Conservation (phyloP, 2,113 vertebrate species). For the Lontra canadensis region DNA sequence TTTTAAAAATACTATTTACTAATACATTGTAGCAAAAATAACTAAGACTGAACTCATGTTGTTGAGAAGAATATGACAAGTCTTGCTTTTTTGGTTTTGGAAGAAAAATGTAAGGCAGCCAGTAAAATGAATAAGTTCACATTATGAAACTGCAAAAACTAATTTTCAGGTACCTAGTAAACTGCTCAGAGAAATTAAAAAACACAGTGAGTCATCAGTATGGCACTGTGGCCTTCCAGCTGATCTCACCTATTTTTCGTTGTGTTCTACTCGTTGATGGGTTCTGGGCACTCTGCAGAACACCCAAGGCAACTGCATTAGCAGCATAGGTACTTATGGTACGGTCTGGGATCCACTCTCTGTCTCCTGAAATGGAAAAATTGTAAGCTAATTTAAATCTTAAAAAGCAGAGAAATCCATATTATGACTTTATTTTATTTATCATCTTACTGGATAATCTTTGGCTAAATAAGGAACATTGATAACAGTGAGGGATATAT, state of each 20-base stretch:
- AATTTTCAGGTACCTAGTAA: neutral
- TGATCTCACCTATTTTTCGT: constrained; percentile 56
- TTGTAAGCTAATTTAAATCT: neutral
- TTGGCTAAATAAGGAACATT: constrained; percentile 8
- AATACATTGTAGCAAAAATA: neutral
- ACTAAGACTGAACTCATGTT: neutral
- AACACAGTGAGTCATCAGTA: neutral
- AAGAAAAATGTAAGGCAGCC: neutral
- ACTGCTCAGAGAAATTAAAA: neutral
- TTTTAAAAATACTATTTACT: neutral
- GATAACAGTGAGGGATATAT: neutral
- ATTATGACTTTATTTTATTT: neutral
- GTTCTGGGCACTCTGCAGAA: neutral
- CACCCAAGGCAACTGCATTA: constrained; percentile 37
- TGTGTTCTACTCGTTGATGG: neutral
- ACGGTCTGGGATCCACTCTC: constrained; percentile 76
- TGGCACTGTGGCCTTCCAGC: neutral
- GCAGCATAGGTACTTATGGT: constrained; percentile 74
- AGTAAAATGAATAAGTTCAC: neutral
- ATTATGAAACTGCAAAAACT: neutral
- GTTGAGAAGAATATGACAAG: neutral
- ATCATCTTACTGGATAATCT: neutral
- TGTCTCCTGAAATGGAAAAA: constrained; percentile 74
- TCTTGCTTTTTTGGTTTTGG: neutral
- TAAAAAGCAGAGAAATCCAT: neutral